Conservation (phyloP, 2,797 vertebrate genomes). For the Acanthurus tractus region DNA sequence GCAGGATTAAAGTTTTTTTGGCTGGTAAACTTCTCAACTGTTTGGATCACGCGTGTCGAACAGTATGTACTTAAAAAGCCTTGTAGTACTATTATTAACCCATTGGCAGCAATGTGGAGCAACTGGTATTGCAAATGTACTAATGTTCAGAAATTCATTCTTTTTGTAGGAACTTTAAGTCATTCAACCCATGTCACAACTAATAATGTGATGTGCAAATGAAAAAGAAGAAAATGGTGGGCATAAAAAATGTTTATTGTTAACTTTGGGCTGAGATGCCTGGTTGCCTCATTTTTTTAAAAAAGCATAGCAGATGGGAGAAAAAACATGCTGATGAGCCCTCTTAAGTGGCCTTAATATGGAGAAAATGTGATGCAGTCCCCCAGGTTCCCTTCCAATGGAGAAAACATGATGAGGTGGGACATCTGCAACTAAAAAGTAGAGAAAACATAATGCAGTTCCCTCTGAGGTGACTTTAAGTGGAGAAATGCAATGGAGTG, state of each 20-base stretch:
- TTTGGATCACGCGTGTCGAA: conserved; percentile 14
- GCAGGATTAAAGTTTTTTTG: conserved; percentile 41
- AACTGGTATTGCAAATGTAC: not conserved
- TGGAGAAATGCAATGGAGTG: not conserved
- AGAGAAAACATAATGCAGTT: not conserved
- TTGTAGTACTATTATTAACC: not conserved
- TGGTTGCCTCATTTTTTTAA: not conserved
- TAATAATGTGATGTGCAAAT: not conserved
- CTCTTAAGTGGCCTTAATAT: not conserved
- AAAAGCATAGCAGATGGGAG: not conserved
- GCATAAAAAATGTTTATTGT: not conserved
- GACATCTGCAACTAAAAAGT: not conserved
- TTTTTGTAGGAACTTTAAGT: not conserved
- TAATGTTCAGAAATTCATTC: not conserved
- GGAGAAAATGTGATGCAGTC: not conserved
- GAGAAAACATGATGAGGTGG: not conserved
- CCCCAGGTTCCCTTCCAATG: not conserved
- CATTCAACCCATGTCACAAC: not conserved
- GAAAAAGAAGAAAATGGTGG: not conserved
- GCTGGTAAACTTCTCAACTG: not conserved
- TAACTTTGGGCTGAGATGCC: no score
- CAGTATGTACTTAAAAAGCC: not conserved
- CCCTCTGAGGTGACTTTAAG: not conserved
- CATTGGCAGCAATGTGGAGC: not conserved
- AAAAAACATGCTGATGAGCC: not conserved